Percentiles rank a stretch among this genome's conserved stretches.
Conservation (phyloP, 2,888 invertebrate genomes). For the Cartodere bifasciata region DNA sequence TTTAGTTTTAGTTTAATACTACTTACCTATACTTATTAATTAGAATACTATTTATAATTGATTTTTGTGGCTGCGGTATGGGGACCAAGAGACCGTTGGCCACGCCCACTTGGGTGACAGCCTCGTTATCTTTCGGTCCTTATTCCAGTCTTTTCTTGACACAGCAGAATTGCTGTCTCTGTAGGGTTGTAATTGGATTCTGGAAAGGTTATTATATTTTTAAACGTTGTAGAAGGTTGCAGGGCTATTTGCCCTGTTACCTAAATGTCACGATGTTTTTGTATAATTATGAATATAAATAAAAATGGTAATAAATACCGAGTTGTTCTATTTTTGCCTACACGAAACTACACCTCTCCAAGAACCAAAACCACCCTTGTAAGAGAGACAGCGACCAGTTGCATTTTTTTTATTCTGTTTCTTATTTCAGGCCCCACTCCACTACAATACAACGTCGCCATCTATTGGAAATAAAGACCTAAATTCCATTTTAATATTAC, state of each 20-base stretch:
- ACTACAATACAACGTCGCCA: slow-evolving; percentile 22
- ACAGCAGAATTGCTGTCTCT: slow-evolving; percentile 48
- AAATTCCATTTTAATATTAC: slow-evolving; percentile 29
- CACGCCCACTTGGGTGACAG: slow-evolving; percentile 10
- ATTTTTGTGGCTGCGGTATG: slow-evolving; percentile 21
- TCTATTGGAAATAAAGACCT: slow-evolving; percentile 32
- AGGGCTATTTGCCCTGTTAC: slow-evolving; percentile 9
- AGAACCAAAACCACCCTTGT: slow-evolving; percentile 31
- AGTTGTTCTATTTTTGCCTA: slow-evolving; percentile 15
- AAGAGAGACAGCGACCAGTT: slow-evolving; percentile 15
- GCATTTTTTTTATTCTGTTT: slow-evolving; percentile 19
- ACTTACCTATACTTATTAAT: slow-evolving; percentile 21
- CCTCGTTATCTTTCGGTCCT: slow-evolving; percentile 4
- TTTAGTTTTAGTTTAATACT: slow-evolving; percentile 23
- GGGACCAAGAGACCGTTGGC: slow-evolving; percentile 18
- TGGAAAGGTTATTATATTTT: slow-evolving; percentile 73
- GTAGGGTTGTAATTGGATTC: slow-evolving; percentile 65
- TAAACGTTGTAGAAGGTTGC: slow-evolving; percentile 56
- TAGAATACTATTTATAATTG: slow-evolving; percentile 22
- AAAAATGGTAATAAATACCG: slow-evolving; percentile 26
- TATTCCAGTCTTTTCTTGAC: slow-evolving; percentile 17
- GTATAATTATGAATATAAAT: slow-evolving; percentile 29
- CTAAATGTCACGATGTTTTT: slow-evolving; percentile 17
- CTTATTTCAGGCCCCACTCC: slow-evolving; percentile 29
- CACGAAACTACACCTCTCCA: slow-evolving; percentile 24